Evolutionary conservation across 2,888 invertebrate genomes (phyloP).

Genomic region (Rhodophaea formosa): DNA sequence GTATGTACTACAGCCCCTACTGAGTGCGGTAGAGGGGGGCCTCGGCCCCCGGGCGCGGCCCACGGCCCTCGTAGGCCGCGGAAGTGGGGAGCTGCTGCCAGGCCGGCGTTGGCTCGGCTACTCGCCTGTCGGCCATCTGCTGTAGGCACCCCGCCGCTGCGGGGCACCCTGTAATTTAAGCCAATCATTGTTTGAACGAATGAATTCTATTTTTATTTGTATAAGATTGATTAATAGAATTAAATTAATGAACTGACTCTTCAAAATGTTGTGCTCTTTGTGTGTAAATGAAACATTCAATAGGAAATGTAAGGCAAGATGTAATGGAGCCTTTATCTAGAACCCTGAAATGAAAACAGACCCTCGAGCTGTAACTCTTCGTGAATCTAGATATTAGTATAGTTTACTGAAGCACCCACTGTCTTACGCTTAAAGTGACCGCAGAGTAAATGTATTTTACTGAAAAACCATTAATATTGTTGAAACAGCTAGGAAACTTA

Average conservation of each 20-base stretch:
- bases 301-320: constrained; percentile 19
- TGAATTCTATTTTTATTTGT: constrained; percentile 33
- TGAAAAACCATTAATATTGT: constrained; percentile 13
- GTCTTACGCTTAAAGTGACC: background rate
- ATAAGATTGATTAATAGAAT: constrained; percentile 30
- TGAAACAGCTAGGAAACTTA: constrained; percentile 6
- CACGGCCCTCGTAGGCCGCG: constrained; percentile 10
- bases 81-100: constrained; percentile 24
- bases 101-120: constrained; percentile 24
- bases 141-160: constrained; percentile 21
- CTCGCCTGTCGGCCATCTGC: constrained; percentile 10
- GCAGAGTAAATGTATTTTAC: constrained; percentile 3
- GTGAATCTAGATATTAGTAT: background rate
- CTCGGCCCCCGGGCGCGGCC: constrained; percentile 35
- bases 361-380: background rate
- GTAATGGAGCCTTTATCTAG: constrained; percentile 24
- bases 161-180: constrained; percentile 31
- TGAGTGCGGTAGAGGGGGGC: constrained; percentile 75
- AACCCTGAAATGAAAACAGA: background rate
- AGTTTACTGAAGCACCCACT: background rate
- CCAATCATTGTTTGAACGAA: constrained; percentile 30
- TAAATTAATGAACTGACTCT: constrained; percentile 37
- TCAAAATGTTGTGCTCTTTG: constrained; percentile 35
- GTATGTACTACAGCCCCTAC: constrained; percentile 86
- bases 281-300: constrained; percentile 30